phyloP scores from a whole-genome alignment of 2,888 invertebrate species.

The Apamea sordens region DNA sequence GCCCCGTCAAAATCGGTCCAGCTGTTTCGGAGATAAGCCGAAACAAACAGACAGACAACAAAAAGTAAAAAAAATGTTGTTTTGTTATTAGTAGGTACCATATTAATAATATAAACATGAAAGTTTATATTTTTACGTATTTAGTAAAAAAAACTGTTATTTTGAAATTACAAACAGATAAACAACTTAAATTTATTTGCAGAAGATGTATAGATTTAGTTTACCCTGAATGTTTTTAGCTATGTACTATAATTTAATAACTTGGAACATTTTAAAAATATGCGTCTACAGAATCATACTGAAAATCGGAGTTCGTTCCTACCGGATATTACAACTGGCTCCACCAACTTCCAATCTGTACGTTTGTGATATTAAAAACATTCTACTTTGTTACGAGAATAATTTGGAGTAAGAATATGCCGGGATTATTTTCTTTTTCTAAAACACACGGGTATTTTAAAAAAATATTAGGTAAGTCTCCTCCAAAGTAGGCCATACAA shows the following conservation, averaged over 20 bases:
- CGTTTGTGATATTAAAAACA: conserved; percentile 52
- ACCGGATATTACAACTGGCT: conserved; percentile 59
- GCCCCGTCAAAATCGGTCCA: neutral
- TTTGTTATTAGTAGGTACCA: too few species aligned
- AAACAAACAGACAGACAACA: neutral
- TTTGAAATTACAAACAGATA: neutral
- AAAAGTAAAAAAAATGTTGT: too few species aligned
- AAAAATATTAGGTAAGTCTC: neutral
- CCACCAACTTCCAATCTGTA: conserved; percentile 47
- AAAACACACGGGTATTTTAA: neutral
- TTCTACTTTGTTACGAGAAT: conserved; percentile 19
- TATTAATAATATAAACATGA: neutral
- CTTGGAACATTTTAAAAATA: neutral
- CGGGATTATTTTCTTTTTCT: neutral
- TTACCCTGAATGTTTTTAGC: neutral
- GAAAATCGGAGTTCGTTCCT: conserved; percentile 14
- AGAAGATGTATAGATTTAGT: neutral
- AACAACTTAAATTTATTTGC: neutral
- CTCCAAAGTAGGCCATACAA: neutral
- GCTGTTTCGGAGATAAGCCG: neutral
- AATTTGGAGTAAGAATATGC: conserved; percentile 26
- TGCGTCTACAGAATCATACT: conserved; percentile 12
- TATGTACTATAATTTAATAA: neutral
- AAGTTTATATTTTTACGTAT: too few species aligned
- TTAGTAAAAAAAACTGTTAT: neutral